Conservation (phyloP, 2,797 vertebrate species). For the Coregonus ussuriensis region DNA sequence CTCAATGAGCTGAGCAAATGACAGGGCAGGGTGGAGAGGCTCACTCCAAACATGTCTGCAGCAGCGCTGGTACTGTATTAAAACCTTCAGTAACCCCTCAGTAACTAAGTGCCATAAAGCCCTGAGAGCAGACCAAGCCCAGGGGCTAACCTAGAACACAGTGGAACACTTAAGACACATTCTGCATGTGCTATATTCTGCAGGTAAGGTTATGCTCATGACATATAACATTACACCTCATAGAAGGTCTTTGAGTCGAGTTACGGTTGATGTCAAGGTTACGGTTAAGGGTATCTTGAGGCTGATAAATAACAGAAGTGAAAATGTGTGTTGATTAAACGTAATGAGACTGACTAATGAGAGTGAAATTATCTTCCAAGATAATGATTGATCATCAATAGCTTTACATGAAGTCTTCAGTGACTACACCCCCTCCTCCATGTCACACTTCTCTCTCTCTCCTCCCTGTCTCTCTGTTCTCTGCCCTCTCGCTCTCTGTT, state of each 20-base stretch:
- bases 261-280: neutral
- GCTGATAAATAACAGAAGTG: neutral
- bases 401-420: neutral
- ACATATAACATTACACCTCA: no score
- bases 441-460: neutral
- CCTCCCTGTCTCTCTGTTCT: no score
- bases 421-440: neutral
- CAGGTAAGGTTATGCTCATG: neutral
- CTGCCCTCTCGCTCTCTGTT: no score
- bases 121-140: neutral
- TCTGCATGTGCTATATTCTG: neutral
- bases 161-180: no score
- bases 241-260: neutral
- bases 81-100: constrained; percentile 24
- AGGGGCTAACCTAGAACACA: neutral
- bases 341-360: neutral
- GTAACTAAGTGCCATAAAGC: neutral
- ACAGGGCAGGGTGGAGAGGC: constrained; percentile 31
- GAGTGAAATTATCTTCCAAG: neutral
- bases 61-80: constrained; percentile 12
- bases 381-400: neutral
- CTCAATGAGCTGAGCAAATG: constrained; percentile 50
- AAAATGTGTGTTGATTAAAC: neutral
- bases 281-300: neutral
- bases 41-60: constrained; percentile 27